Conservation (phyloP, 2,888 invertebrate species). For the Archaeoteleia sp. region DNA sequence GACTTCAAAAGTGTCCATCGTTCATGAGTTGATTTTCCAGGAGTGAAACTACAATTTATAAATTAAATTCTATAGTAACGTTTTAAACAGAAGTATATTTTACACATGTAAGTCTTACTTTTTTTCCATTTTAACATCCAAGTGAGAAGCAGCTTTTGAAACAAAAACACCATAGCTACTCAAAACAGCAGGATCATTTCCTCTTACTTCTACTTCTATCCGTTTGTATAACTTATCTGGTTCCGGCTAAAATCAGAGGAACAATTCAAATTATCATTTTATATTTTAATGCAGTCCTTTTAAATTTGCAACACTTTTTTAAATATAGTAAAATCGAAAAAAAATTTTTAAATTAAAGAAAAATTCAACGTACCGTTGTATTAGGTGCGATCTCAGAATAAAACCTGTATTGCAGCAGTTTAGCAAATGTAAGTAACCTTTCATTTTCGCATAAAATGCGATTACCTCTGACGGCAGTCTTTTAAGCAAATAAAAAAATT, state of each 20-base stretch:
- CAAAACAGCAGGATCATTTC: slow-evolving; percentile 91
- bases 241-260: too few species aligned
- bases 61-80: too few species aligned
- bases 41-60: slow-evolving; percentile 82
- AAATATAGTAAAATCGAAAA: too few species aligned
- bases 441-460: slow-evolving; percentile 8
- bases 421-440: background rate
- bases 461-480: slow-evolving; percentile 1
- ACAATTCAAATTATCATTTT: too few species aligned
- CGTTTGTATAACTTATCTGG: slow-evolving; percentile 87
- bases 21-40: slow-evolving; percentile 83
- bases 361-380: slow-evolving; percentile 4
- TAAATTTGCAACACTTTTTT: too few species aligned
- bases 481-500: slow-evolving; percentile 7
- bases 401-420: background rate
- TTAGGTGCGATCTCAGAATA: background rate
- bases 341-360: too few species aligned
- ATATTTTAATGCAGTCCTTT: too few species aligned
- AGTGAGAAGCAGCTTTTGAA: slow-evolving; percentile 85
- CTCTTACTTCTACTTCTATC: slow-evolving; percentile 89
- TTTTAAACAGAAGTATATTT: slow-evolving; percentile 2
- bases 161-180: slow-evolving; percentile 93
- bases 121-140: slow-evolving; percentile 75
- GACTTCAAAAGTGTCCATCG: slow-evolving; percentile 89
- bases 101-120: slow-evolving; percentile 12